Evolutionary conservation across 2,797 vertebrate species (phyloP), one percentile per base, ranked within the genome.

Genomic region (Cichlasoma orientale): DNA sequence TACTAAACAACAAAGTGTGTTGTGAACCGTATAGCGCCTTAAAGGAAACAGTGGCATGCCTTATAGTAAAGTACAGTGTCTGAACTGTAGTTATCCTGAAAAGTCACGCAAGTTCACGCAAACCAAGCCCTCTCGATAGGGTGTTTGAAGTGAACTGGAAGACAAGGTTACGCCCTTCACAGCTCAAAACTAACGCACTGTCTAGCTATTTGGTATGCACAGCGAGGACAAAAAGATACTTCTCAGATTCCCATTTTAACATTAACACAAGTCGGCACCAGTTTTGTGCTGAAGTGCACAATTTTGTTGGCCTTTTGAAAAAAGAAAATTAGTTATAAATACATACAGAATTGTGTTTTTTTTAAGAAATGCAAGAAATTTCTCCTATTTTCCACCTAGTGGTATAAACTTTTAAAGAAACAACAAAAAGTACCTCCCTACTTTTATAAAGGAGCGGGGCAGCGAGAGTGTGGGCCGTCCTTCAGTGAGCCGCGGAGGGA

Each of bases 21-120:
- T 81, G 74, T 85, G 89, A 92, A 93, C 94, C 87, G 94, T 94
- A 90, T 92, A 95, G 94, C 93, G 78, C 92, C 84, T 91, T 54
- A 33, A 70, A 74, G 87, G 71, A 90, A 90, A 90, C 80, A 84
- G 89, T 29, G 74, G 25, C 29, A 66, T 19, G 31, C 27, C 63
- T 55, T 44, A 31, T 14, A 9, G 18, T 56, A 19, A 54, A 18
- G 29, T 76, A 61, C 33, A 69, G 38, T 27, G 2, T 55, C 4
- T 7, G 21, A 44, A 19, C 14, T 82, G 68, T 18, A 54, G 4
- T 16, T 74, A 44, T 25, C 21, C 70, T 44, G 12, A 16, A 27
- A 59, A 70, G 38, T 13, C 1, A 19, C 7, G 53, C 36, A 38
- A 38, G 36, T 63, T 50, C 6, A 56, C 1, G 3, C 31, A 63